Conservation (phyloP, 2,888 invertebrate genomes). For the Galeruca laticollis region DNA sequence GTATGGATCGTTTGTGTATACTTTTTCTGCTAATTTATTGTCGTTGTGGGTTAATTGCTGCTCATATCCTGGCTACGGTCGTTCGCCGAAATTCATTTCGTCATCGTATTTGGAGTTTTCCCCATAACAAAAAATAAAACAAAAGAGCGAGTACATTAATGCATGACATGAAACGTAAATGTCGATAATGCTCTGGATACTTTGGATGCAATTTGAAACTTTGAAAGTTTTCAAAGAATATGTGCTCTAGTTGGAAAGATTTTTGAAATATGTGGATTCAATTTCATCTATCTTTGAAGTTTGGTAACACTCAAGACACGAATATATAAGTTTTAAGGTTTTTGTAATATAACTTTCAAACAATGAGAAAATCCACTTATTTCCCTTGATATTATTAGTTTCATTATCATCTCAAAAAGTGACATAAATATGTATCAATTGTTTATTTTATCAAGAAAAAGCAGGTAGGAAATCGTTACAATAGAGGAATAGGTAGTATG, state of each 20-base stretch:
- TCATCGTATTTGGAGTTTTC: not conserved
- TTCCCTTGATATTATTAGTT: not conserved
- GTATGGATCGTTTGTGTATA: too few relatives aligned
- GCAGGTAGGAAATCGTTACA: too few relatives aligned
- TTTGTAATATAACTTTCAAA: not conserved
- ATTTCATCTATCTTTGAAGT: not conserved
- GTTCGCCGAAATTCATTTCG: not conserved
- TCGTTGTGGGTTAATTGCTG: too few relatives aligned
- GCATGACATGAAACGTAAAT: not conserved
- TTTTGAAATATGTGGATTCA: not conserved
- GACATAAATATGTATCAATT: too few relatives aligned
- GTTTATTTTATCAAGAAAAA: too few relatives aligned
- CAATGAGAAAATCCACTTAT: not conserved
- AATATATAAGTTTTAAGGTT: not conserved
- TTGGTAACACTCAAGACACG: not conserved
- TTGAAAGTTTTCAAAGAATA: not conserved
- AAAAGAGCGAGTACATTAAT: not conserved
- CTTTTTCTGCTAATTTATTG: too few relatives aligned
- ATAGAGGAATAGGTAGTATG: too few relatives aligned
- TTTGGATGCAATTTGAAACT: not conserved
- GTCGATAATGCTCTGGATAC: not conserved
- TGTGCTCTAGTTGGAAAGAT: not conserved
- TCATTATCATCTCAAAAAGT: too few relatives aligned
- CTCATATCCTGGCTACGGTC: too few relatives aligned
- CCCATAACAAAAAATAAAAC: not conserved